Percentiles rank a stretch among this genome's conserved stretches.
Conservation (phyloP, 2,888 invertebrate genomes). For the Agrilus mali region DNA sequence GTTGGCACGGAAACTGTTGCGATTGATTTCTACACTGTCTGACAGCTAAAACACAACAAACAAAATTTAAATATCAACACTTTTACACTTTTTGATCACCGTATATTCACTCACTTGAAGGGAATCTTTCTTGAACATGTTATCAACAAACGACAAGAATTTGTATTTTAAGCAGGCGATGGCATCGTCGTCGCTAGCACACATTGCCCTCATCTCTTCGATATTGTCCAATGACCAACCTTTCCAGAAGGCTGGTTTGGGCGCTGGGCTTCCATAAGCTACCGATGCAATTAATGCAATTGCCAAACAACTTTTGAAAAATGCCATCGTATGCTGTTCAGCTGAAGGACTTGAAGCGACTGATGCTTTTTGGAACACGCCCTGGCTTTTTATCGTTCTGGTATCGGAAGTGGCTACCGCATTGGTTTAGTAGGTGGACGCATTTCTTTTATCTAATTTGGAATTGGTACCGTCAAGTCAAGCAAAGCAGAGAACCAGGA, state of each 20-base stretch:
- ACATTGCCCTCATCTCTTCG: conserved; percentile 63
- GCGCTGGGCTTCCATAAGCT: conserved; percentile 46
- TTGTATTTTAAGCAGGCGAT: conserved; percentile 75
- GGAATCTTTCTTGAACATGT: conserved; percentile 64
- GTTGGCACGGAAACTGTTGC: conserved; percentile 53
- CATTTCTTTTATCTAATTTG: conserved; percentile 18
- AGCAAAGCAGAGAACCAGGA: conserved; percentile 17
- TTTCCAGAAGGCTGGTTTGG: conserved; percentile 55
- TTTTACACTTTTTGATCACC: not conserved
- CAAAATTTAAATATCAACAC: not conserved
- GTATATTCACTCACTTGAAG: conserved; percentile 48
- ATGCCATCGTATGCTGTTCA: conserved; percentile 15
- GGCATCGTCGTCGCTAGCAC: conserved; percentile 61
- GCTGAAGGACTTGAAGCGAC: conserved; percentile 12
- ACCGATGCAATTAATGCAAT: conserved; percentile 34
- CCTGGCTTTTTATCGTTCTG: conserved; percentile 19
- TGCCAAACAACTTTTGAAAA: conserved; percentile 21
- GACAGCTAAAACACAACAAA: conserved; percentile 42
- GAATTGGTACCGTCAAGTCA: conserved; percentile 13
- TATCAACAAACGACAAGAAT: conserved; percentile 65
- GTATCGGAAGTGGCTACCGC: conserved; percentile 18
- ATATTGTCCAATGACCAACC: conserved; percentile 59
- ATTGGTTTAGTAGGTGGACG: conserved; percentile 14
- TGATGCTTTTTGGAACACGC: conserved; percentile 16
- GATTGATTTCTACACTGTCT: conserved; percentile 60